Evolutionary conservation across 2,797 vertebrate species (phyloP), one percentile per base, ranked within the genome.

Genomic region (Pogoniulus pusillus): DNA sequence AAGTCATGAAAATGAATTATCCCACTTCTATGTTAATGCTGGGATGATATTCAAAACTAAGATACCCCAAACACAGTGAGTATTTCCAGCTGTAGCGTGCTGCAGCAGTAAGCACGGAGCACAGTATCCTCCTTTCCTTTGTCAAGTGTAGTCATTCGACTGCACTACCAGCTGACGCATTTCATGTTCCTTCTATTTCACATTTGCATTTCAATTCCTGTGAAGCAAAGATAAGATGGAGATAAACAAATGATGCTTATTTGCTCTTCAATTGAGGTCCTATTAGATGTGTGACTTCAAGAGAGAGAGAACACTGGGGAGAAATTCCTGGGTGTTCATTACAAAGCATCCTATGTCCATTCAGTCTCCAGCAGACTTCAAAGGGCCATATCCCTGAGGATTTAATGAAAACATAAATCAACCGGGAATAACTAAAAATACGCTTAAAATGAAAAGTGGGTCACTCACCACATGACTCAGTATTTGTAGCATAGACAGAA

Each of bases 381-480:
- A 82, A 90, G 86, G 79, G 90, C 89, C 54, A 6, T 85, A 84
- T 78, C 91, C 80, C 82, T 45, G 54, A 86, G 93, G 86, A 88
- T 96, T 93, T 96, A 94, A 97, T 96, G 95, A 94, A 97, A 95
- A 96, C 84, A 93, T 93, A 95, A 96, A 95, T 96, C 96, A 96
- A 94, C 90, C 77, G 91, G 66, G 89, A 96, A 76, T 94, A 95
- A 91, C 65, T 93, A 90, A 89, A 93, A 95, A 94, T 94, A 83
- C 34, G n/a, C 70, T 49, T 72, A 85, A 86, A 94, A 83, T 92
- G 65, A 93, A 85, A 97, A 96, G 93, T 94, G 88, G 94, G 86
- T 86, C 94, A 80, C 9, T 81, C 73, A 82, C 87, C 57, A 22
- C 86, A 47, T 80, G 86, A 71, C 71, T 91, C 87, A 12, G 55